phyloP scores from a whole-genome alignment of 1,140 invertebrate species.

The Grapholita molesta region DNA sequence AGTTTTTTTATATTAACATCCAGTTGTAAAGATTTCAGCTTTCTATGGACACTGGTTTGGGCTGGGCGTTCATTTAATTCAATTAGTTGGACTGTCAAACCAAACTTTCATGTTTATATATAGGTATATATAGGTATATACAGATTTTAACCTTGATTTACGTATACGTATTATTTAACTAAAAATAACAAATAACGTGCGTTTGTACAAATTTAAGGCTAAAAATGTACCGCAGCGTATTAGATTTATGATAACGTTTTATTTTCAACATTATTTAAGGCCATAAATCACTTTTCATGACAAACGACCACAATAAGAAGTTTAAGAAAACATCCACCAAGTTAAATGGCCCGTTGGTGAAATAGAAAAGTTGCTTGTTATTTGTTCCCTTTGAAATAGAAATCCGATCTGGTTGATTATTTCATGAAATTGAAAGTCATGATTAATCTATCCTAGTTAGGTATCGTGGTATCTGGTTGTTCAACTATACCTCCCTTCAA shows the following conservation, averaged over 20 bases:
- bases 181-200: neutral
- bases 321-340: constrained; percentile 13
- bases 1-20: too few species aligned
- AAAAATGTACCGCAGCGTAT: constrained; percentile 2
- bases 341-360: neutral
- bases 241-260: constrained; percentile 16
- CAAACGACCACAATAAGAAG: constrained; percentile 12
- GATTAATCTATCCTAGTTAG: too few species aligned
- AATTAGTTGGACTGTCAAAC: too few species aligned
- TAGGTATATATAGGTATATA: too few species aligned
- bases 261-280: neutral
- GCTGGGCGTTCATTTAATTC: too few species aligned
- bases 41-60: too few species aligned
- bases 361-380: neutral
- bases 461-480: too few species aligned
- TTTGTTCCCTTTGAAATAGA: neutral
- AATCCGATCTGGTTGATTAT: neutral
- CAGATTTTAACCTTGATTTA: too few species aligned
- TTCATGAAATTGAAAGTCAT: neutral
- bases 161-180: neutral
- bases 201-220: neutral
- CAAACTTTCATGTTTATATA: too few species aligned
- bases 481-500: too few species aligned
- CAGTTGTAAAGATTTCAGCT: too few species aligned
- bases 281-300: constrained; percentile 13